phyloP scores from a whole-genome alignment of 53 echinoderm and acorn worm genomes.

The Mesocentrotus franciscanus region DNA sequence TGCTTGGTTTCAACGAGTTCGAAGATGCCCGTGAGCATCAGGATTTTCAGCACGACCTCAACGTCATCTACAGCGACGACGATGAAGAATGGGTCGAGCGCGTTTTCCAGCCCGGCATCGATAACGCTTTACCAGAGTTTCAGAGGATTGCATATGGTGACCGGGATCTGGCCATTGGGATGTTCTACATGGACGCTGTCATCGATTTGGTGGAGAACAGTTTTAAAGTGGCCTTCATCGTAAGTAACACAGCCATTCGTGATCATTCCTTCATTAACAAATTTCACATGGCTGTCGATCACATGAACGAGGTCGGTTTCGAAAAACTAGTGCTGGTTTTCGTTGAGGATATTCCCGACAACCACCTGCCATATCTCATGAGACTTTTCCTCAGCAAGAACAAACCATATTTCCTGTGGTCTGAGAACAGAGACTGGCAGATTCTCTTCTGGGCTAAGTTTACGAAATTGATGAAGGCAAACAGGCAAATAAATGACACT shows the following conservation, averaged over 20 bases:
- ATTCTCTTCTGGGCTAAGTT: constrained; percentile 40
- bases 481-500: constrained; percentile 37
- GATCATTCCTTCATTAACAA: constrained; percentile 34
- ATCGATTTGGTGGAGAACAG: constrained; percentile 51
- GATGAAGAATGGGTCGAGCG: constrained; percentile 35
- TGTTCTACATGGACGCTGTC: constrained; percentile 63
- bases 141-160: constrained; percentile 45
- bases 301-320: constrained; percentile 47
- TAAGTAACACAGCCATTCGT: constrained; percentile 28
- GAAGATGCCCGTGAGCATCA: constrained; percentile 40
- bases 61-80: constrained; percentile 19
- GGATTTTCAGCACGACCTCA: constrained; percentile 21
- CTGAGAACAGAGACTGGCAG: not conserved
- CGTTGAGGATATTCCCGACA: constrained; percentile 38
- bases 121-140: constrained; percentile 10
- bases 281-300: constrained; percentile 47
- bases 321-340: constrained; percentile 34
- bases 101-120: constrained; percentile 14
- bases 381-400: constrained; percentile 46
- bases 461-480: constrained; percentile 40
- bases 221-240: constrained; percentile 24
- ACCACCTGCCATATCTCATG: constrained; percentile 30
- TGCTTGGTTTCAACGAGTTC: constrained; percentile 22
- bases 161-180: constrained; percentile 31
- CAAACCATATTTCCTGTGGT: constrained; percentile 51